Conservation (phyloP, 2,888 invertebrate species). For the Caenorhabditis sp. region DNA sequence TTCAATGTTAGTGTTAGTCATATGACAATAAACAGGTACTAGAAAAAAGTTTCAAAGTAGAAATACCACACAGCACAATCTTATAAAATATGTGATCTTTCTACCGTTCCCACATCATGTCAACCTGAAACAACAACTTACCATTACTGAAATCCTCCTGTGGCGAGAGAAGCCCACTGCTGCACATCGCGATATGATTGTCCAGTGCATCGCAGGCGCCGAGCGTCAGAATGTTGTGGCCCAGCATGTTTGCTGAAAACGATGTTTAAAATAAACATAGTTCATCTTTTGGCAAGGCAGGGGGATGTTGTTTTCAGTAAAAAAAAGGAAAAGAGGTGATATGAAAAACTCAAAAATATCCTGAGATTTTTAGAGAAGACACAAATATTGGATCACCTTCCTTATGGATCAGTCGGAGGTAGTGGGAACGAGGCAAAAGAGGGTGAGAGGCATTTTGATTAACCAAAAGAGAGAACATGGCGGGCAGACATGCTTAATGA, state of each 20-base stretch:
- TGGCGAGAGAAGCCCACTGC: slow-evolving; percentile 58
- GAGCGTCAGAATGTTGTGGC: slow-evolving; percentile 59
- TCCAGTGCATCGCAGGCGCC: slow-evolving; percentile 56
- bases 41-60: too few relatives aligned
- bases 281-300: slow-evolving; percentile 11
- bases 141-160: slow-evolving; percentile 51
- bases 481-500: slow-evolving; percentile 43
- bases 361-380: background rate
- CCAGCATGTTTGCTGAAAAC: slow-evolving; percentile 64
- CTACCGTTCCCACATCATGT: too few relatives aligned
- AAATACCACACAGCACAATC: background rate
- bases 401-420: background rate
- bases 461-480: slow-evolving; percentile 17
- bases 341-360: background rate
- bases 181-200: slow-evolving; percentile 64
- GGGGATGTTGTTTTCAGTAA: background rate
- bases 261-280: slow-evolving; percentile 53
- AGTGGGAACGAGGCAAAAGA: background rate
- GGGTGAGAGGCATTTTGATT: slow-evolving; percentile 23
- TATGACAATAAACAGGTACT: background rate
- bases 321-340: background rate
- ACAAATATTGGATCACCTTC: background rate
- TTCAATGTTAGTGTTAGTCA: slow-evolving; percentile 8
- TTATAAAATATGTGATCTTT: too few relatives aligned
- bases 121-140: slow-evolving; percentile 20